A percentile compares a stretch with the other conserved stretches of the same genome.
phyloP scores from a whole-genome alignment of 1,140 invertebrate genomes.

The Melanaphis sacchari region DNA sequence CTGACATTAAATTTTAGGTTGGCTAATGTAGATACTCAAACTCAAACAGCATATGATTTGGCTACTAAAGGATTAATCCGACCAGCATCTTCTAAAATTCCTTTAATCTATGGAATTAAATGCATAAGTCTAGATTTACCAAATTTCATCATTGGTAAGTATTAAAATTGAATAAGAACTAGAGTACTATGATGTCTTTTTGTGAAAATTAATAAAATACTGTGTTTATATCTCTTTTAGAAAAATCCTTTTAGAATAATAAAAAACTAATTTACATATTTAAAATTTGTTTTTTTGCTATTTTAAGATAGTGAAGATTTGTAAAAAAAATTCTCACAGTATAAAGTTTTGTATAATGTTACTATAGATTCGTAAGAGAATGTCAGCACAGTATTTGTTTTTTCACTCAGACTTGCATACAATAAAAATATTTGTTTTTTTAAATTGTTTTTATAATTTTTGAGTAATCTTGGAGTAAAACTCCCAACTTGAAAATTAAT shows the following conservation, averaged over 20 bases:
- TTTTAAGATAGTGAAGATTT: not conserved
- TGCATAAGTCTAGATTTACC: constrained; percentile 82
- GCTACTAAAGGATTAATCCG: constrained; percentile 80
- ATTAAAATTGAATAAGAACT: not conserved
- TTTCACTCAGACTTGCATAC: too few species aligned
- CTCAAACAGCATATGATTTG: constrained; percentile 87
- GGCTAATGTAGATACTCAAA: constrained; percentile 80
- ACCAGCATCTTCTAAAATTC: constrained; percentile 73
- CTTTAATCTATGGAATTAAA: constrained; percentile 87
- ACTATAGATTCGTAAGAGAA: too few species aligned
- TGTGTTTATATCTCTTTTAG: not conserved
- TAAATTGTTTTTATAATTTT: too few species aligned
- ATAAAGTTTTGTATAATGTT: not conserved
- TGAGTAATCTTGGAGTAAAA: too few species aligned
- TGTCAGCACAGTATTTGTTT: too few species aligned
- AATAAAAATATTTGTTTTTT: too few species aligned
- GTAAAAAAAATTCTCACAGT: not conserved
- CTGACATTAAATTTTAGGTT: constrained; percentile 66
- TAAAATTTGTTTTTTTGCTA: not conserved
- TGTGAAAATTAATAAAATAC: not conserved
- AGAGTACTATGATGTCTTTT: not conserved
- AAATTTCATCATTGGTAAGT: constrained; percentile 83
- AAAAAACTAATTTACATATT: not conserved
- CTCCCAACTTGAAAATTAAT: too few species aligned
- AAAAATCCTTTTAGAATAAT: too few species aligned